Evolutionary conservation across 2,797 vertebrate species (phyloP), one percentile per base, ranked within the genome.

Genomic region (Falco berigora): DNA sequence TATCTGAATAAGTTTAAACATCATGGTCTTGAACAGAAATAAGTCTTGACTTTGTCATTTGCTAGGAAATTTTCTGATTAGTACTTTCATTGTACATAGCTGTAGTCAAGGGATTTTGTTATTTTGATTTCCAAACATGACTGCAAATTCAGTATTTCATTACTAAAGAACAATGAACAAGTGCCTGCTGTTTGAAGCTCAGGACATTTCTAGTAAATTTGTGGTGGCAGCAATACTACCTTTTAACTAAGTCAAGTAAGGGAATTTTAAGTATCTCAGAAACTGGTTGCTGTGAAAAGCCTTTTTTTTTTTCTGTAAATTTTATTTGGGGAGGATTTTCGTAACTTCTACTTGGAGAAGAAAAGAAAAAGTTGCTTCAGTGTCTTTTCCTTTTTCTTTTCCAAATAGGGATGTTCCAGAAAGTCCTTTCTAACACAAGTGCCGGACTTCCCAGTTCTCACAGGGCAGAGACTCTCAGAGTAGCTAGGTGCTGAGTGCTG

Each of bases 121-220:
- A 75, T 88, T 85, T 85, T 89, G 36, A 92, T 94, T 96, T 91
- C 71, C 67, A 79, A 92, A 80, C 61, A 63, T 23, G 71, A 91
- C 58, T 47, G 61, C 69, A 85, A 88, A 83, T 63, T 42, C 71
- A 25, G 34, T 91, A 24, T 86, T 90, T 87, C n/a, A 3, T 93
- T 87, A 66, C 63, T 32, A 79, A 74, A 68, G 87, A 74, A 90
- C 44, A 83, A 38, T 80, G 68, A 89, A 58, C 46, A 55, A 75
- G 32, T 62, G 19, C 42, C 67, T 80, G 52, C 47, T 88, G 8
- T 23, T 69, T 94, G 81, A 95, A 82, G 36, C 64, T 85, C 50
- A 58, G 63, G 77, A 66, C 58, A 86, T 85, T 93, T 61, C 27
- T 24, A 63, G 53, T 34, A 90, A 89, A 92, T 88, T 32, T 63